Conservation (phyloP, 2,888 invertebrate genomes). For the Helleia helle region DNA sequence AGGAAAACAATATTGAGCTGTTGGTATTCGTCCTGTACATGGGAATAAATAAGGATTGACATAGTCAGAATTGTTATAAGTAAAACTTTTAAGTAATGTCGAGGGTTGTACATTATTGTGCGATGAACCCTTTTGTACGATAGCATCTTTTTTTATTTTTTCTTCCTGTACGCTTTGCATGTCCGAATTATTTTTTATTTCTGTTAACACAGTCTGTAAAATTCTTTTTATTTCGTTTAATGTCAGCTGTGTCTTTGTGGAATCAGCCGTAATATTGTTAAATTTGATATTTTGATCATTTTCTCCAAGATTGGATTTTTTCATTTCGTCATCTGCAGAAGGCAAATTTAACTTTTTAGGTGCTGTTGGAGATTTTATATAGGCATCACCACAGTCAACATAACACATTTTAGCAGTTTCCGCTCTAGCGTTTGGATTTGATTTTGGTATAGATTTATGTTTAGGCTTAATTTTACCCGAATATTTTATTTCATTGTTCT, state of each 20-base stretch:
- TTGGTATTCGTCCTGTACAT: slow-evolving; percentile 33
- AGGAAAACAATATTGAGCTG: slow-evolving; percentile 28
- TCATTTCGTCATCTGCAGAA: neutral
- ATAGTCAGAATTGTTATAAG: slow-evolving; percentile 40
- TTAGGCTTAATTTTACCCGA: neutral
- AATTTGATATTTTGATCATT: slow-evolving; percentile 22
- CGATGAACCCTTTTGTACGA: slow-evolving; percentile 44
- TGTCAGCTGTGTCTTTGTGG: slow-evolving; percentile 40
- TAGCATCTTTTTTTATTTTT: slow-evolving; percentile 40
- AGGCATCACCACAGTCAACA: neutral
- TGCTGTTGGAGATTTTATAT: neutral
- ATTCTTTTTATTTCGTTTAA: slow-evolving; percentile 55
- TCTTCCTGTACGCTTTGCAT: slow-evolving; percentile 23
- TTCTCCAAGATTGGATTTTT: slow-evolving; percentile 10
- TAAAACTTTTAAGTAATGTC: slow-evolving; percentile 39
- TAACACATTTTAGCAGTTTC: no score
- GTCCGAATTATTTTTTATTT: slow-evolving; percentile 46
- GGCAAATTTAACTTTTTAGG: neutral
- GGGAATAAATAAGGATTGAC: slow-evolving; percentile 34
- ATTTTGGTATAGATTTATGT: neutral
- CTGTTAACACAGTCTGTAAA: slow-evolving; percentile 47
- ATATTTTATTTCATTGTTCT: neutral
- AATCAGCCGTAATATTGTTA: slow-evolving; percentile 23
- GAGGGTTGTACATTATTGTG: slow-evolving; percentile 37
- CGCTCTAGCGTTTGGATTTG: no score